Evolutionary conservation across 2,888 invertebrate genomes (phyloP).

Genomic region (Leucophora obtusa): DNA sequence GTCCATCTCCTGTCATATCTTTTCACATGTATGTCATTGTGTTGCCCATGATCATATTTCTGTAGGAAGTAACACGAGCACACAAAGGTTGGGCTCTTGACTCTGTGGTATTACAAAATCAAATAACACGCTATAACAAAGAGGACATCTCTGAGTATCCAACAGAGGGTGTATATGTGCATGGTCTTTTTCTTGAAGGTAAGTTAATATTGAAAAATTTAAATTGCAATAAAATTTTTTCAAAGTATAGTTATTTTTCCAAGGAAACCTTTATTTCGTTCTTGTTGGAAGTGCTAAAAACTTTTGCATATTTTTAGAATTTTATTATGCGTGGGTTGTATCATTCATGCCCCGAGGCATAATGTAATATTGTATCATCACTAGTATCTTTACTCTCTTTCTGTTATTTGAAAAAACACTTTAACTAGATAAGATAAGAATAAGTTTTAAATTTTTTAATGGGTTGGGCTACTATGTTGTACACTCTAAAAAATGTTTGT

Average conservation of each 20-base stretch:
- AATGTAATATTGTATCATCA: too few species aligned
- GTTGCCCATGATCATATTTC: conserved; percentile 35
- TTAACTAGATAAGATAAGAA: too few species aligned
- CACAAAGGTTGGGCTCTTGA: conserved; percentile 99
- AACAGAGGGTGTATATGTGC: conserved; percentile 93
- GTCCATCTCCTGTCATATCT: conserved; percentile 10
- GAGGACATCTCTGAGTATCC: conserved; percentile 95
- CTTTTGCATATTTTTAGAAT: too few species aligned
- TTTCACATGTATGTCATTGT: conserved; percentile 22
- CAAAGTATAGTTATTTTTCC: too few species aligned
- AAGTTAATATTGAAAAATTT: conserved; percentile 55
- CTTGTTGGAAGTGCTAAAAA: not conserved
- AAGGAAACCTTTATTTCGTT: not conserved
- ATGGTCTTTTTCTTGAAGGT: conserved; percentile 95
- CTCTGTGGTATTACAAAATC: conserved; percentile 95
- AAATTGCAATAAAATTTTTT: too few species aligned
- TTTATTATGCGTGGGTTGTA: not conserved
- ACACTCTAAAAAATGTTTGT: too few species aligned
- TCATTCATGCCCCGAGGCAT: too few species aligned
- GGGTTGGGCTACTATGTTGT: too few species aligned
- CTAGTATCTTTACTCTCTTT: too few species aligned
- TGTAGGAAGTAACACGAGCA: conserved; percentile 94
- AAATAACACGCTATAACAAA: conserved; percentile 90
- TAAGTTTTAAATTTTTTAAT: too few species aligned
- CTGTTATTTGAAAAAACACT: too few species aligned